These are phyloP conservation scores for Entomobrya multifasciata DNA, from an alignment of 2,888 invertebrate species.

Conservation along the genomic window DNA sequence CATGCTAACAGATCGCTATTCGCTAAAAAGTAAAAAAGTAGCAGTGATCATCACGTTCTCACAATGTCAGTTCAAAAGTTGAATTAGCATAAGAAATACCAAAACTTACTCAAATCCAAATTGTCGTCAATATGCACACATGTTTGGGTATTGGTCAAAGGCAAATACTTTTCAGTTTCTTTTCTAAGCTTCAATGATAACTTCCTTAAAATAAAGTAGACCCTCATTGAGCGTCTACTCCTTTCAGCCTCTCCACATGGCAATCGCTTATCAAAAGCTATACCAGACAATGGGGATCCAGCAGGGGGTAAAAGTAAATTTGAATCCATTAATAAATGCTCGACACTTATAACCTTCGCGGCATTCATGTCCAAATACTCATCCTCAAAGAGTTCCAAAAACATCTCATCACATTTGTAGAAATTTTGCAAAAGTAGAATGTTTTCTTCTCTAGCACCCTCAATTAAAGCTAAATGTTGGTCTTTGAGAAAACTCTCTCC, in stretches of 20 bases:
- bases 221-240: constrained; percentile 93
- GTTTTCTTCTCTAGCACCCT: constrained; percentile 89
- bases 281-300: constrained; percentile 96
- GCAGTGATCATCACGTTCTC: neutral
- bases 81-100: neutral
- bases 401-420: constrained; percentile 98
- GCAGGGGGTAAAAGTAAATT: constrained; percentile 96
- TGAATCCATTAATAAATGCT: constrained; percentile 98
- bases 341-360: constrained; percentile 92
- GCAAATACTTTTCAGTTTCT: constrained; percentile 92
- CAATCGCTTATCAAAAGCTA: constrained; percentile 94
- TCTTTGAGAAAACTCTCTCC: constrained; percentile 83
- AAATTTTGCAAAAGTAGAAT: constrained; percentile 93
- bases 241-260: constrained; percentile 98
- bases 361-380: constrained; percentile 95
- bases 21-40: constrained; percentile 84
- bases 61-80: neutral
- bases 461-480: constrained; percentile 86
- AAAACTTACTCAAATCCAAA: constrained; percentile 93
- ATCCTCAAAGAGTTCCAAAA: constrained; percentile 99
- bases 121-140: constrained; percentile 96
- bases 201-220: constrained; percentile 93
- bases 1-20: constrained; percentile 99
- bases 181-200: constrained; percentile 90
- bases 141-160: constrained; percentile 92